These are phyloP conservation scores for Gonocerus acuteangulatus DNA, from an alignment of 2,888 invertebrate species.

Conservation along the genomic window DNA sequence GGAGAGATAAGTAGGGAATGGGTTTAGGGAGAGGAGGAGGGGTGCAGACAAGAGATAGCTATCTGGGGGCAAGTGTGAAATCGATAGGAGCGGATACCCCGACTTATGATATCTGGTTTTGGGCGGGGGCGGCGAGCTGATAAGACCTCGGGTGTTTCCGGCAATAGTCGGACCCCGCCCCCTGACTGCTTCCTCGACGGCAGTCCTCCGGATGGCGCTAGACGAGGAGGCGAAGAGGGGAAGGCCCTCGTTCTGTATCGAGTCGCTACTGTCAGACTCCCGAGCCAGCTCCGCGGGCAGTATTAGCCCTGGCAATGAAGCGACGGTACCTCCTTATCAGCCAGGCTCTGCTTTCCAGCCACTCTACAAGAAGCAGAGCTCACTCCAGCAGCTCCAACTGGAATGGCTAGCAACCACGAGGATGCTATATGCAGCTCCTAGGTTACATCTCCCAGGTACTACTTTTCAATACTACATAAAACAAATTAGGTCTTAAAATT, in stretches of 20 bases:
- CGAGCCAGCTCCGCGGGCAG: slow-evolving; percentile 39
- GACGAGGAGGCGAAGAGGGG: slow-evolving; percentile 14
- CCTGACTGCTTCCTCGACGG: background rate
- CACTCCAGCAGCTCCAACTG: slow-evolving; percentile 68
- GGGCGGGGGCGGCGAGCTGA: background rate
- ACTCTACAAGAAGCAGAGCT: slow-evolving; percentile 36
- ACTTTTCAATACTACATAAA: slow-evolving; percentile 30
- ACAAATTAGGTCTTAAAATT: too few species aligned
- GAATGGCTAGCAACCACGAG: slow-evolving; percentile 88
- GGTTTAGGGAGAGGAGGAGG: background rate
- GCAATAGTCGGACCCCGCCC: background rate
- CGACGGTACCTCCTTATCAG: slow-evolving; percentile 4
- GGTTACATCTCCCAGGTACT: slow-evolving; percentile 73
- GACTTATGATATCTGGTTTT: background rate
- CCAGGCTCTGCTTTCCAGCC: slow-evolving; percentile 27
- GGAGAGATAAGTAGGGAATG: background rate
- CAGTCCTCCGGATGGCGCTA: slow-evolving; percentile 10
- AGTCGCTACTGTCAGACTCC: slow-evolving; percentile 66
- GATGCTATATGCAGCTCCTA: slow-evolving; percentile 69
- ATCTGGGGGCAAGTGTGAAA: slow-evolving; percentile 14
- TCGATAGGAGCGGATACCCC: background rate
- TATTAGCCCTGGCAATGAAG: slow-evolving; percentile 37
- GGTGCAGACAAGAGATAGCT: background rate
- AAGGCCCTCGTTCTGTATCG: slow-evolving; percentile 69
- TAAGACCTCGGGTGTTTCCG: background rate